Evolutionary conservation across 2,888 invertebrate species (phyloP), one percentile per base, ranked within the genome.

Genomic region (Limenitis camilla): DNA sequence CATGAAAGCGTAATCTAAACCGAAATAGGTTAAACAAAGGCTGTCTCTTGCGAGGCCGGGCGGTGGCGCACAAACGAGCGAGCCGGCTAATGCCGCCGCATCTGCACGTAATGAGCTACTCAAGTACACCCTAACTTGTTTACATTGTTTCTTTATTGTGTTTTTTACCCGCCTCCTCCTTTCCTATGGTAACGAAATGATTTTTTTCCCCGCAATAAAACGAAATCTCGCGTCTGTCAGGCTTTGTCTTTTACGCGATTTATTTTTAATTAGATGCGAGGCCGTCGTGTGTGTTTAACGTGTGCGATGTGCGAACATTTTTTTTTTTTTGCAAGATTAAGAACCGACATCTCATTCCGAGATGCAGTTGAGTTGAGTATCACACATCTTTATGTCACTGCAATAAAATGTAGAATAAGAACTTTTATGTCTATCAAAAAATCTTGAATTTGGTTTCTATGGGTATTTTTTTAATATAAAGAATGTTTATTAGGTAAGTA

Each of bases 121-220:
- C 86, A 84, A 86, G 86, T 84, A 82, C 84, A 68, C 79, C 75
- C 74, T 86, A 86, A 86, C 86, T 84, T 87, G 87, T 87, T 86
- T 87, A 86, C 87, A 85, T 82, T 85, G 86, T 86, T 76, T 83
- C 86, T 86, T 87, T 87, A 87, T 87, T 87, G 85, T 85, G 85
- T 84, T 86, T 86, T 85, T 85, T 82, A 71, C 79, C 74, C 75
- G 74, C 72, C 70, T 79, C 79, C 70, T 82, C 78, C 76, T 78
- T 78, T 76, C 71, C 81, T 76, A 78, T 80, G 76, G 59, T 78
- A 77, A 76, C 77, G 72, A 73, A 71, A 77, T 76, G 74, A 76
- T 77, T 81, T 82, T 78, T 78, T 82, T 73, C 69, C 69, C 68
- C 66, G 83, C 76, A 80, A 81, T 82, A 79, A 80, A 81, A 79